Evolutionary conservation across 2,888 invertebrate genomes (phyloP).

Genomic region (Asteroscopus sphinx): DNA sequence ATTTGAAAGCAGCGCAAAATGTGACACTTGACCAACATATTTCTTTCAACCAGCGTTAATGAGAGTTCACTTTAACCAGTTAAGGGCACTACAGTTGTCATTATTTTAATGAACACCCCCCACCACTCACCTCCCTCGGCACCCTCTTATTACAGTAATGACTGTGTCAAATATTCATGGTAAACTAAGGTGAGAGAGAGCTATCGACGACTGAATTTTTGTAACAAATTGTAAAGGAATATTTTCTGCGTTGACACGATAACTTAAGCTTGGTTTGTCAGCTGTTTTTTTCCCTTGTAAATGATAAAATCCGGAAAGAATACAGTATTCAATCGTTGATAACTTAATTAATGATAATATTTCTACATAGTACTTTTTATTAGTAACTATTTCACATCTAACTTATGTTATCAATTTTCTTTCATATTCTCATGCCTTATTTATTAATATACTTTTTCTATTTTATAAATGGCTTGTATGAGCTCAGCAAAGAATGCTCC

Average conservation of each 20-base stretch:
- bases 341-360: too few relatives aligned
- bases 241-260: constrained; percentile 1
- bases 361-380: too few relatives aligned
- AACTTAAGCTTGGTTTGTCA: too few relatives aligned
- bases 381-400: too few relatives aligned
- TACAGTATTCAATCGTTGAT: too few relatives aligned
- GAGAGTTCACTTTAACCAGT: constrained; percentile 54
- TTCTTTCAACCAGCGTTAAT: constrained; percentile 53
- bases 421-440: too few relatives aligned
- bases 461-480: too few relatives aligned
- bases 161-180: constrained; percentile 62
- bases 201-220: constrained; percentile 20
- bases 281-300: not conserved
- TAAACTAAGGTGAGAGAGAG: constrained; percentile 18
- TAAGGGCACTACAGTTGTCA: constrained; percentile 58
- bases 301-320: not conserved
- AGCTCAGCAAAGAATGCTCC: too few relatives aligned
- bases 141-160: constrained; percentile 57
- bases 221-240: not conserved
- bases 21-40: constrained; percentile 53
- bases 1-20: constrained; percentile 16
- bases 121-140: constrained; percentile 16
- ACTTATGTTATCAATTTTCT: too few relatives aligned
- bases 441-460: too few relatives aligned
- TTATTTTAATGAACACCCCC: constrained; percentile 65